Percentiles rank a stretch among this genome's conserved stretches.
Evolutionary conservation across 2,888 invertebrate species (phyloP).

Genomic region (Acronicta psi): DNA sequence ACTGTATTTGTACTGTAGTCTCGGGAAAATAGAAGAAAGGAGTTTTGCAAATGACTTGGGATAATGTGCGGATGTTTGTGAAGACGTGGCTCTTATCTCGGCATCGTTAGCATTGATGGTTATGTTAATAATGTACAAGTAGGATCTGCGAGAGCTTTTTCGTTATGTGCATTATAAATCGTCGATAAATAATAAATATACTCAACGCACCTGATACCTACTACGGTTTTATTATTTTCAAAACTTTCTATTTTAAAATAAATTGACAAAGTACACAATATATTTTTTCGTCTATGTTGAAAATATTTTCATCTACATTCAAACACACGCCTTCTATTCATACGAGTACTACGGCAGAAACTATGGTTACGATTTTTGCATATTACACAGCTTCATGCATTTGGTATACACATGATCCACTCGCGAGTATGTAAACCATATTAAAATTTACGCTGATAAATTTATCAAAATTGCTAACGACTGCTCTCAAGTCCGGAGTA

Average conservation of each 20-base stretch:
- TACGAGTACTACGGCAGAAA: too few species aligned
- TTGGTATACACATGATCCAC: too few species aligned
- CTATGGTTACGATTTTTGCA: too few species aligned
- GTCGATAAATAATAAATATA: too few species aligned
- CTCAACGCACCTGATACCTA: too few species aligned
- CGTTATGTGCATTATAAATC: constrained; percentile 6
- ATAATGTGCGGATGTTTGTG: constrained; percentile 61
- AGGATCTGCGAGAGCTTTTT: constrained; percentile 40
- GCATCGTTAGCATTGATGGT: constrained; percentile 55
- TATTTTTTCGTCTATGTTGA: too few species aligned
- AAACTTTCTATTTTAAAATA: too few species aligned
- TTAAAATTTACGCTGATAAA: constrained; percentile 16
- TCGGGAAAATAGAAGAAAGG: constrained; percentile 50
- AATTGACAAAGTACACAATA: too few species aligned
- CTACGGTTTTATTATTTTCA: too few species aligned
- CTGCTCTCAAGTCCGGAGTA: constrained; percentile 35
- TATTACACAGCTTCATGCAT: too few species aligned
- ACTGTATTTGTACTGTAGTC: constrained; percentile 11
- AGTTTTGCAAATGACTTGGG: constrained; percentile 60
- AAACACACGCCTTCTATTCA: too few species aligned
- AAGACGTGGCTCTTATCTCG: constrained; percentile 59
- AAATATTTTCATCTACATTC: too few species aligned
- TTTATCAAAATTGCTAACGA: constrained; percentile 41
- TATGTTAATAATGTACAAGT: constrained; percentile 51
- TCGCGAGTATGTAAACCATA: not conserved